Evolutionary conservation across 2,888 invertebrate genomes (phyloP).

Genomic region (Agrotis clavis): DNA sequence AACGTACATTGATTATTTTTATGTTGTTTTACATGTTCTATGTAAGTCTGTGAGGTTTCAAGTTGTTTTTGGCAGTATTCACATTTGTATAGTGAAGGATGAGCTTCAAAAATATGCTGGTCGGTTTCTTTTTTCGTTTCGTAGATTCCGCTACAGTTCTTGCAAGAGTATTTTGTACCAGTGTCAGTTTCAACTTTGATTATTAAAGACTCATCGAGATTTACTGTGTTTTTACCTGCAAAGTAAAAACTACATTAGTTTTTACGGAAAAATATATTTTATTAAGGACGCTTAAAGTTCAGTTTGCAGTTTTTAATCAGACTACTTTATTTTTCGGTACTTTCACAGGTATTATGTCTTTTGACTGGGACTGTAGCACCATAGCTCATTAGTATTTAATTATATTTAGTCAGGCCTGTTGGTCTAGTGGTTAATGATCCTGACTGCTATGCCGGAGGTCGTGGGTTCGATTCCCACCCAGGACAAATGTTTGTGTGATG

Average conservation of each 20-base stretch:
- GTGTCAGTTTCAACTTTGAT: neutral
- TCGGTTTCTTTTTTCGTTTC: slow-evolving; percentile 10
- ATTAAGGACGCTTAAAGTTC: neutral
- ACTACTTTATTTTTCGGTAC: too few species aligned
- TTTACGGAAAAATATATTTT: neutral
- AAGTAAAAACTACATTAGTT: slow-evolving; percentile 3
- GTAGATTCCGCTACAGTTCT: slow-evolving; percentile 35
- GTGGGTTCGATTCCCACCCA: too few species aligned
- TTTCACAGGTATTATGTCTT: too few species aligned
- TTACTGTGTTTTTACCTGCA: slow-evolving; percentile 17
- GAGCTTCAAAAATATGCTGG: slow-evolving; percentile 22
- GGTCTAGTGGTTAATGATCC: too few species aligned
- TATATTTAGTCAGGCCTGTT: too few species aligned
- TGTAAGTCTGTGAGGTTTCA: neutral
- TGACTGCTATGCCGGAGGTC: too few species aligned
- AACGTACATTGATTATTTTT: neutral
- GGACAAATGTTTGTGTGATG: too few species aligned
- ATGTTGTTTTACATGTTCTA: slow-evolving; percentile 10
- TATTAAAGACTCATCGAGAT: neutral
- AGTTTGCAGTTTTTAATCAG: neutral
- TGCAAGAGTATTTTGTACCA: slow-evolving; percentile 35
- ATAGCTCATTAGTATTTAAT: too few species aligned
- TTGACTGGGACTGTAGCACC: too few species aligned
- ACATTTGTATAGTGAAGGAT: slow-evolving; percentile 28
- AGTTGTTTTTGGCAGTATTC: slow-evolving; percentile 23